A percentile compares a stretch with the other conserved stretches of the same genome.
These are phyloP conservation scores for Micromussa lordhowensis DNA, from an alignment of 92 coral and sea anemone genomes.

Conservation along the genomic window DNA sequence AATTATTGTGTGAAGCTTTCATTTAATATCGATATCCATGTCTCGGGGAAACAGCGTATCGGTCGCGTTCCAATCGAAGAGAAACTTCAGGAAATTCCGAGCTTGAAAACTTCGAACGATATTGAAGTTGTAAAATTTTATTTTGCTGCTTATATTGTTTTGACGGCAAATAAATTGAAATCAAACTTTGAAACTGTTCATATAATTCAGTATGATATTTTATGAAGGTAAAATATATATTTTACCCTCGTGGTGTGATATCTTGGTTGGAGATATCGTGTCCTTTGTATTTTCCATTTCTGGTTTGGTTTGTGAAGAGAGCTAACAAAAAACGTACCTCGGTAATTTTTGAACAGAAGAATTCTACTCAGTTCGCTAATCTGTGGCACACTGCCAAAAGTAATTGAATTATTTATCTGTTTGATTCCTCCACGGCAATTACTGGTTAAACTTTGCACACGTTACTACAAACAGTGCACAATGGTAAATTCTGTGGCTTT, in stretches of 20 bases:
- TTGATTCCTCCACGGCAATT: neutral
- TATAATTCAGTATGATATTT: conserved; percentile 3
- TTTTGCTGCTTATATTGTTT: neutral
- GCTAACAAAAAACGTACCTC: neutral
- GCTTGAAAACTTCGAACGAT: neutral
- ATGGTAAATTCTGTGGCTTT: conserved; percentile 17
- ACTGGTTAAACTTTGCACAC: conserved; percentile 9
- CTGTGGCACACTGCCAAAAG: conserved; percentile 48
- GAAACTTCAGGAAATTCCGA: neutral
- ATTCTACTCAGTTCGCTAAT: conserved; percentile 20
- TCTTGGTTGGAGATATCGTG: neutral
- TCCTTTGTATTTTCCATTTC: neutral
- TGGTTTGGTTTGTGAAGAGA: neutral
- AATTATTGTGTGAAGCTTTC: neutral
- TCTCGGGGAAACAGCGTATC: conserved; percentile 12
- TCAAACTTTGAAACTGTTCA: conserved; percentile 14
- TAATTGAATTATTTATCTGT: conserved; percentile 39
- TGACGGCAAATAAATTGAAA: conserved; percentile 5
- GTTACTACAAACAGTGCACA: neutral
- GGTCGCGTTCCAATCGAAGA: conserved; percentile 8
- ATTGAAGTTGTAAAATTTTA: conserved; percentile 6
- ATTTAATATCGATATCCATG: conserved; percentile 1
- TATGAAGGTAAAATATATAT: neutral
- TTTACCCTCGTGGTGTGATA: neutral
- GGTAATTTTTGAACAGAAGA: conserved; percentile 18